Evolutionary conservation across 2,888 invertebrate species (phyloP).

Genomic region (Mantis religiosa): DNA sequence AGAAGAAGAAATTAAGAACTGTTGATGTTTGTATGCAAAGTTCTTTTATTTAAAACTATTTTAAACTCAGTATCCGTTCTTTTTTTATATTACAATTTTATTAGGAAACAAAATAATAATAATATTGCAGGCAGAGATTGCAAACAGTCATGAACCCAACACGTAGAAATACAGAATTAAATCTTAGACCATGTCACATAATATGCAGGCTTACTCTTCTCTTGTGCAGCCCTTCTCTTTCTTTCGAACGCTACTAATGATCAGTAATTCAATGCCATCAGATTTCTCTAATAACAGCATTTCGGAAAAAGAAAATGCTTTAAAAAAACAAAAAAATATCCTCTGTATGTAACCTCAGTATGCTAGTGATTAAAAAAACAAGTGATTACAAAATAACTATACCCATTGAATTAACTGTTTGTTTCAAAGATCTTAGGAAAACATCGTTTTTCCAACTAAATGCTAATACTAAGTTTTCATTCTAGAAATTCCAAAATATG

Average conservation of each 20-base stretch:
- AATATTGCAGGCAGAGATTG: not conserved
- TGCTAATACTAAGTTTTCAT: not conserved
- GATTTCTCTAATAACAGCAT: not conserved
- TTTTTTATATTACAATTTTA: not conserved
- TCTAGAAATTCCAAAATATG: constrained; percentile 7
- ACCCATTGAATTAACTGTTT: not conserved
- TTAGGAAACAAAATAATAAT: not conserved
- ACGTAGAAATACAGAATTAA: not conserved
- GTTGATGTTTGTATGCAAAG: not conserved
- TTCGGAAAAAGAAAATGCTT: not conserved
- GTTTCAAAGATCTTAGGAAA: not conserved
- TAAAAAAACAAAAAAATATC: not conserved
- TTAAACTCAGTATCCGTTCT: not conserved
- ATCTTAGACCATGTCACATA: not conserved
- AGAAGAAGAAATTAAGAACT: not conserved
- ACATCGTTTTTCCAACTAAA: not conserved
- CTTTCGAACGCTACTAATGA: not conserved
- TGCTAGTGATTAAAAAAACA: not conserved
- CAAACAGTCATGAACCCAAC: not conserved
- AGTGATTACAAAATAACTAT: not conserved
- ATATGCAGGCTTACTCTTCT: not conserved
- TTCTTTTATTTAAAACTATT: not conserved
- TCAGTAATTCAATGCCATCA: not conserved
- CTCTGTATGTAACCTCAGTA: not conserved
- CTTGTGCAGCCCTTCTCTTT: not conserved